Evolutionary conservation across 2,888 invertebrate species (phyloP).

Genomic region (Orchesella flavescens): DNA sequence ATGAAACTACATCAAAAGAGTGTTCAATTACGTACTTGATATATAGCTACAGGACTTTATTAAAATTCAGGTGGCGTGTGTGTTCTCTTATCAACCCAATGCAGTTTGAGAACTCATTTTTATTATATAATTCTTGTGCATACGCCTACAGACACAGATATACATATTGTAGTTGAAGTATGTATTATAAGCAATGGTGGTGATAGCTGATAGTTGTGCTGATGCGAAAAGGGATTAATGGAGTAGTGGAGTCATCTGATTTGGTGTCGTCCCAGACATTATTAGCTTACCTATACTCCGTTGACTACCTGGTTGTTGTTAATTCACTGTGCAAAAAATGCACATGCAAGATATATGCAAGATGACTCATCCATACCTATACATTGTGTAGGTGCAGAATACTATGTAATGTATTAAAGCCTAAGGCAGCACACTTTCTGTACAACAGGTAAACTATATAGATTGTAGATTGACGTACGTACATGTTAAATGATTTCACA

Average conservation of each 20-base stretch:
- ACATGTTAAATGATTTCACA: neutral
- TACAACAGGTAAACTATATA: neutral
- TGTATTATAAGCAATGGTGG: no score
- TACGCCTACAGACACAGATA: neutral
- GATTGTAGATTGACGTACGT: neutral
- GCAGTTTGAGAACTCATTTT: neutral
- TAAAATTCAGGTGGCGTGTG: conserved; percentile 5
- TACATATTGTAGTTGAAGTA: no score
- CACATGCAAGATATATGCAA: neutral
- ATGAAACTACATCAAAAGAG: neutral
- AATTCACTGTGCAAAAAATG: neutral
- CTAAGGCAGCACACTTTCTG: neutral
- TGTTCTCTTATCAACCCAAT: neutral
- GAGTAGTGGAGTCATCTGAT: conserved; percentile 8
- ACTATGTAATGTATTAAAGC: neutral
- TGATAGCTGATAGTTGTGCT: no score
- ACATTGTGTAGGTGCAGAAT: neutral
- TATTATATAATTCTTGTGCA: neutral
- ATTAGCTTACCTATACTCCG: neutral
- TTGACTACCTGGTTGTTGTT: neutral
- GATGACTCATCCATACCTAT: conserved; percentile 6
- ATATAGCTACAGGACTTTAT: neutral
- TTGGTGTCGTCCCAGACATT: neutral
- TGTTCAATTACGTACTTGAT: neutral
- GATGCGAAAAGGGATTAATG: neutral